Percentiles rank a stretch among this genome's conserved stretches.
Conservation (phyloP, 2,797 vertebrate species). For the Molossus alvarezi region DNA sequence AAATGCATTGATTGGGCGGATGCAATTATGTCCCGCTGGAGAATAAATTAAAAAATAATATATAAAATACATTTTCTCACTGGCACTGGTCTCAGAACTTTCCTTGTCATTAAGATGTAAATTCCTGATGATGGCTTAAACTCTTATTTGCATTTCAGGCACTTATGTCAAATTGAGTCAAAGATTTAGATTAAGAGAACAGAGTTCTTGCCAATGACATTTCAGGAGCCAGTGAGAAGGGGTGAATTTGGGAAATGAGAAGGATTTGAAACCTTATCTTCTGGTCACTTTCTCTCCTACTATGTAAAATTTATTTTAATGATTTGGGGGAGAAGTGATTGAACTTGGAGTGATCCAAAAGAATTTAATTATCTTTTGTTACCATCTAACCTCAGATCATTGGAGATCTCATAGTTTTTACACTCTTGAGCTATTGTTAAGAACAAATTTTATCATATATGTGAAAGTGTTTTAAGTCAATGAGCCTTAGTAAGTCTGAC, state of each 20-base stretch:
- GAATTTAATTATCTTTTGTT: not conserved
- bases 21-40: not conserved
- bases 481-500: not conserved
- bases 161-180: not conserved
- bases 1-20: not conserved
- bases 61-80: constrained; percentile 14
- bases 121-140: not conserved
- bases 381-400: not conserved
- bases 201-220: not conserved
- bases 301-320: constrained; percentile 14
- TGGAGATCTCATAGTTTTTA: not conserved
- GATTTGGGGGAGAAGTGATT: not conserved
- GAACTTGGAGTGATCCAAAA: not conserved
- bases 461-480: not conserved
- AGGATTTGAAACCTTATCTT: not conserved
- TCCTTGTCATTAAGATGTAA: not conserved
- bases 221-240: not conserved
- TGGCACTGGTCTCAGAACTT: not conserved
- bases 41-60: not conserved
- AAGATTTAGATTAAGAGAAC: not conserved
- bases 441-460: not conserved
- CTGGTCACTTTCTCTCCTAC: not conserved
- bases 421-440: not conserved
- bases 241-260: not conserved
- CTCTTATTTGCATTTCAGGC: not conserved